These are phyloP conservation scores for Aphidius ervi DNA, from an alignment of 1,140 invertebrate genomes.

Conservation along the genomic window DNA sequence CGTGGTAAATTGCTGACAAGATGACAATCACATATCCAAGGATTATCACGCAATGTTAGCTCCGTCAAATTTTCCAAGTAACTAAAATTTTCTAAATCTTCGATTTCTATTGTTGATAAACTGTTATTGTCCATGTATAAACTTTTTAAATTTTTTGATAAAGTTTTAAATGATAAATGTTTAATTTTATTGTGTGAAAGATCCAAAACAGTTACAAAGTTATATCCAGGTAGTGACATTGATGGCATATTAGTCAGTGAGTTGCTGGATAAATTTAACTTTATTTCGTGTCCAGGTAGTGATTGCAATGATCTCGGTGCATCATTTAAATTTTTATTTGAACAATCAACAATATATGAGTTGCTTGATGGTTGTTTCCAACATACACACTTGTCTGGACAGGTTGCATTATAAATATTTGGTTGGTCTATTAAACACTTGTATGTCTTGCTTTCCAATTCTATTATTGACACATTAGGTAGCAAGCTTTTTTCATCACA, in stretches of 20 bases:
- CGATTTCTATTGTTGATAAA: slow-evolving; percentile 43
- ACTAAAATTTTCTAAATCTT: slow-evolving; percentile 43
- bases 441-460: slow-evolving; percentile 30
- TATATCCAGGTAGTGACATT: slow-evolving; percentile 37
- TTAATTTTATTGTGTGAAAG: slow-evolving; percentile 56
- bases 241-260: slow-evolving; percentile 43
- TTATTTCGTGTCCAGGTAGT: slow-evolving; percentile 35
- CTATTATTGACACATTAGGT: slow-evolving; percentile 23
- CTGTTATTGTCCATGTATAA: slow-evolving; percentile 57
- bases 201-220: slow-evolving; percentile 50
- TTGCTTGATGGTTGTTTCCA: slow-evolving; percentile 44
- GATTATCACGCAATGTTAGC: slow-evolving; percentile 59
- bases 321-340: slow-evolving; percentile 39
- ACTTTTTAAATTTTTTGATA: slow-evolving; percentile 36
- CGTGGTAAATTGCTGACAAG: slow-evolving; percentile 49
- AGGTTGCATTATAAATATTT: slow-evolving; percentile 28
- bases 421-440: slow-evolving; percentile 30
- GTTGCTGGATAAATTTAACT: slow-evolving; percentile 56
- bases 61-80: slow-evolving; percentile 36
- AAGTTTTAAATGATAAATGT: slow-evolving; percentile 32
- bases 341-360: slow-evolving; percentile 55
- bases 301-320: slow-evolving; percentile 39
- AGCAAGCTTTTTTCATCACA: slow-evolving; percentile 42
- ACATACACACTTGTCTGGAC: slow-evolving; percentile 54
- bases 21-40: slow-evolving; percentile 63